Conservation (phyloP, 1,140 invertebrate genomes). For the Psix sp. region DNA sequence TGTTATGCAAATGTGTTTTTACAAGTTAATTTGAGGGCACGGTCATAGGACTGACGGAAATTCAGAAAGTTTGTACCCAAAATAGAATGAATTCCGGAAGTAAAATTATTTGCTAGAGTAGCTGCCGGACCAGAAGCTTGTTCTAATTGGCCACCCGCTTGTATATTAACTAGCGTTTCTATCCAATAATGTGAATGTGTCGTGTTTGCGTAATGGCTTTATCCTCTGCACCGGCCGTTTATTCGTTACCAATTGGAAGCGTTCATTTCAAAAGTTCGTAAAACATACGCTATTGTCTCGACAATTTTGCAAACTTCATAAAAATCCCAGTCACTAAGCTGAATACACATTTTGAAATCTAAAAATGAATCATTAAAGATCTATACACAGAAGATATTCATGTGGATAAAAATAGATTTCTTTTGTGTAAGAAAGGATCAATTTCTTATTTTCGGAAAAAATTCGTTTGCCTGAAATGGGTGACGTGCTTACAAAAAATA, state of each 20-base stretch:
- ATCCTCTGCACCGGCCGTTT: slow-evolving; percentile 11
- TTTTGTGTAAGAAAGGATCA: too few relatives aligned
- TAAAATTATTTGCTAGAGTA: slow-evolving; percentile 53
- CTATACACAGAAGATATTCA: too few relatives aligned
- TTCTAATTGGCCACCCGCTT: slow-evolving; percentile 50
- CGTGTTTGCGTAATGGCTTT: slow-evolving; percentile 32
- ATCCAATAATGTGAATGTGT: slow-evolving; percentile 39
- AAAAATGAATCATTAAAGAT: too few relatives aligned
- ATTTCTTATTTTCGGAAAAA: too few relatives aligned
- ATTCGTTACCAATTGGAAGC: slow-evolving; percentile 14
- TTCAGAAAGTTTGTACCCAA: slow-evolving; percentile 42
- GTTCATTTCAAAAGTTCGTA: neutral
- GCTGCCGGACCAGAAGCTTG: slow-evolving; percentile 36
- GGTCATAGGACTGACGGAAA: slow-evolving; percentile 42
- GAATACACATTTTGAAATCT: too few relatives aligned
- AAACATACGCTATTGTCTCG: neutral
- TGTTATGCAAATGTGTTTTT: slow-evolving; percentile 54
- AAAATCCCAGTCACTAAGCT: too few relatives aligned
- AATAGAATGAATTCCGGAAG: slow-evolving; percentile 33
- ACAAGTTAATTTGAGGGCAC: slow-evolving; percentile 47
- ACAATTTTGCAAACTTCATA: too few relatives aligned
- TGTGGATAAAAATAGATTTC: too few relatives aligned
- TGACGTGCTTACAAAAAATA: too few relatives aligned
- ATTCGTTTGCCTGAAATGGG: too few relatives aligned
- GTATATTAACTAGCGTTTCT: slow-evolving; percentile 48